Evolutionary conservation across 2,113 vertebrate species (phyloP), one percentile per base, ranked within the genome.

Genomic region (Ploceus nigricollis): DNA sequence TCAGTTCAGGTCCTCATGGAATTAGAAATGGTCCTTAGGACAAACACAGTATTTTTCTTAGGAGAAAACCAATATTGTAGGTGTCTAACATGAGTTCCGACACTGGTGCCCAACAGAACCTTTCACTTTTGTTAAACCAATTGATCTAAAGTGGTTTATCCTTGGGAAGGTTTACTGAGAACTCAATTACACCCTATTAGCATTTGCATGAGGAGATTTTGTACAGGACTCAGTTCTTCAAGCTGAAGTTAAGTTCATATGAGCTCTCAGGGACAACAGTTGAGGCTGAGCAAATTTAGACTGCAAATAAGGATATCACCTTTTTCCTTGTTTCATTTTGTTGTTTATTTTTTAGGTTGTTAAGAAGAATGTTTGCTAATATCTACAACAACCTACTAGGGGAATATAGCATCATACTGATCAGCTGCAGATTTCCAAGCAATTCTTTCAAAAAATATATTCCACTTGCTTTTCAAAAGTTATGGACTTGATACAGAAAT

Each of bases 41-140:
- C 20, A 76, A 87, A 51, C 11, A 35, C 10, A 61, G 1, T 0
- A 28, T 39, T 61, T 61, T 39, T 28, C 58, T 61, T 39, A 39
- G 0, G 39, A 66, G 10, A 15, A 42, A 53, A 48, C 44, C 0
- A 2, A 15, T 5, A 45, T 13, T 10, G 24, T 9, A 42, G 8
- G 2, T 42, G 31, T 45, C 42, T 54, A 22, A 65, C 22, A 9
- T 0, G 4, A 82, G 12, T 72, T 87, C 61, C 10, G 22, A 33
- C 22, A 11, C 11, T 2, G 0, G 1, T 3, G 8, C 27, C 7
- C 30, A 70, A 24, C 19, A 90, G 42, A 80, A 44, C 39, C 31
- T 91, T 90, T 82, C 61, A 70, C 33, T 91, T 91, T 53, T 61
- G 21, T 61, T 91, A 93, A 93, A 60, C 31, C 33, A 56, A 66